Evolutionary conservation across 2,113 vertebrate genomes (phyloP).

Genomic region (Talpa occidentalis): DNA sequence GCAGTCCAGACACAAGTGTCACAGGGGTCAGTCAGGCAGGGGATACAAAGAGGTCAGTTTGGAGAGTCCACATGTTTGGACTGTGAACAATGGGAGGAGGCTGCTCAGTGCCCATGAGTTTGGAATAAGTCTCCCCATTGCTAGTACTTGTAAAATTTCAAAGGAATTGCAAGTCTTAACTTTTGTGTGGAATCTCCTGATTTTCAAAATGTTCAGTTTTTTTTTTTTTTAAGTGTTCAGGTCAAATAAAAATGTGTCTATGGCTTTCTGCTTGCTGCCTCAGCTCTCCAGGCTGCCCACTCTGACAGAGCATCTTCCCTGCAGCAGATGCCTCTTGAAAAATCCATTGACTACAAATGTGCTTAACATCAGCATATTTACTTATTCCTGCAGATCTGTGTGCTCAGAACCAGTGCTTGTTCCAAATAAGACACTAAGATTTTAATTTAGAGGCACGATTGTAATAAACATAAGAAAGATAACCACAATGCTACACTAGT

Average conservation of each 20-base stretch:
- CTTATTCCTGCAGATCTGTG: background rate
- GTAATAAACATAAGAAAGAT: background rate
- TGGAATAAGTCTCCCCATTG: background rate
- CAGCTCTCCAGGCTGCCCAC: background rate
- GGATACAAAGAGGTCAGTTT: background rate
- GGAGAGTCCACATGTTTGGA: too few species aligned
- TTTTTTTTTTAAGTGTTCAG: background rate
- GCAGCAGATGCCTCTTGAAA: background rate
- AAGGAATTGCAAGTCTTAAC: background rate
- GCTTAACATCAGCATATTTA: background rate
- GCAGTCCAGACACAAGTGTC: background rate
- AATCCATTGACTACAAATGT: background rate
- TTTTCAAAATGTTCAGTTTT: background rate
- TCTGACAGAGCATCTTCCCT: background rate
- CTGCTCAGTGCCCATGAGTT: background rate
- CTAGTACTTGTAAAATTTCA: background rate
- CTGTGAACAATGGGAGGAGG: background rate
- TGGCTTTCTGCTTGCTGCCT: background rate
- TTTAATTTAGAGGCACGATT: constrained; percentile 19
- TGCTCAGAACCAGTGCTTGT: background rate
- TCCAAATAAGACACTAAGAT: background rate
- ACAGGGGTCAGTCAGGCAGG: too few species aligned
- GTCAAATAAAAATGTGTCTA: background rate
- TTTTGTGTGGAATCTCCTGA: background rate
- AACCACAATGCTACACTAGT: background rate